A percentile compares a stretch with the other conserved stretches of the same genome.
Evolutionary conservation across 2,797 vertebrate species (phyloP).

Genomic region (Emydoidea blandingii): DNA sequence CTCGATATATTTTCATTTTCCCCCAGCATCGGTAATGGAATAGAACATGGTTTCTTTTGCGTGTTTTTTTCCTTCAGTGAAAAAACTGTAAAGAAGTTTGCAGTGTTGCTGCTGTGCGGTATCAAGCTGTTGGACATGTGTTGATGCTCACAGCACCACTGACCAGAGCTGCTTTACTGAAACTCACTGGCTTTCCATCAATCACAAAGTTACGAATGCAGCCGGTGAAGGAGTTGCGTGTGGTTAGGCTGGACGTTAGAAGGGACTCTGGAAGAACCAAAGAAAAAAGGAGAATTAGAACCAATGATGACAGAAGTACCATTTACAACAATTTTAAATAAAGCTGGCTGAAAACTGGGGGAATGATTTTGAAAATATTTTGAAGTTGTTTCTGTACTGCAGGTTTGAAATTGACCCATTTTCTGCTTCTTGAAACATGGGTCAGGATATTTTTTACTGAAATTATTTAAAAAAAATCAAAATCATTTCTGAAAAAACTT

Average conservation of each 20-base stretch:
- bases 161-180: slow-evolving; percentile 90
- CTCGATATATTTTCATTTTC: slow-evolving; percentile 47
- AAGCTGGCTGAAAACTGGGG: background rate
- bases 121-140: slow-evolving; percentile 88
- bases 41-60: background rate
- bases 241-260: slow-evolving; percentile 83
- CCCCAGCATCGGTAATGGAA: slow-evolving; percentile 7
- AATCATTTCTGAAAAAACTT: background rate
- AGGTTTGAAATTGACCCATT: background rate
- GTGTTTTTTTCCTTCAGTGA: slow-evolving; percentile 40
- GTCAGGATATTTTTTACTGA: background rate
- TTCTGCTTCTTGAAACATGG: background rate
- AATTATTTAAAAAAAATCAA: background rate
- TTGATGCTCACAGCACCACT: slow-evolving; percentile 92
- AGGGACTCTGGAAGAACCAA: slow-evolving; percentile 83
- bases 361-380: background rate
- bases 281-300: background rate
- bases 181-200: slow-evolving; percentile 87
- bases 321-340: background rate
- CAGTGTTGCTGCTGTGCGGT: background rate
- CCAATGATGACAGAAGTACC: background rate
- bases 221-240: slow-evolving; percentile 87
- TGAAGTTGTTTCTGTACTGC: background rate
- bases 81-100: slow-evolving; percentile 36
- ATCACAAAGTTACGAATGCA: slow-evolving; percentile 92